These are phyloP conservation scores for Diadophis punctatus DNA, from an alignment of 2,113 vertebrate genomes.

Conservation along the genomic window DNA sequence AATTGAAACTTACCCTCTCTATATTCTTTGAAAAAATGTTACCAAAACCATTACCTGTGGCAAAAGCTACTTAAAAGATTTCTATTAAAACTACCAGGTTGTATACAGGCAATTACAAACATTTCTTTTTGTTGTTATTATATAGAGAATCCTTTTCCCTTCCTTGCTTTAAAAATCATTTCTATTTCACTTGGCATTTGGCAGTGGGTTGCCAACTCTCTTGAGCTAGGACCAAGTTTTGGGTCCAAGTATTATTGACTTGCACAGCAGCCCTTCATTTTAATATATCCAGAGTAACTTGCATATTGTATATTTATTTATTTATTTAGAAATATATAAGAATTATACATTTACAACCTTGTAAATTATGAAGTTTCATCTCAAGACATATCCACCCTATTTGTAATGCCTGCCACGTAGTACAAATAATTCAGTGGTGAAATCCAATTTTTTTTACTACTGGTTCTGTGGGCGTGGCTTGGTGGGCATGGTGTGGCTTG, in stretches of 20 bases:
- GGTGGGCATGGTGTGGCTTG: too few species aligned
- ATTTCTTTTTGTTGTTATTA: constrained; percentile 56
- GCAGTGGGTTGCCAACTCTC: constrained; percentile 31
- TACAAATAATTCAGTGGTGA: constrained; percentile 37
- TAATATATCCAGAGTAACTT: neutral
- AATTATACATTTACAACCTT: neutral
- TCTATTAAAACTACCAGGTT: constrained; percentile 58
- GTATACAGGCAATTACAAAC: constrained; percentile 53
- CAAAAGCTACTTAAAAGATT: constrained; percentile 54
- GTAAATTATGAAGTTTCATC: constrained; percentile 22
- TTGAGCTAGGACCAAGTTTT: constrained; percentile 36
- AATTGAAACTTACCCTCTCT: constrained; percentile 50
- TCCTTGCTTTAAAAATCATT: constrained; percentile 33
- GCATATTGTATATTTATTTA: neutral
- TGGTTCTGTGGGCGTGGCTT: too few species aligned
- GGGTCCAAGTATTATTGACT: constrained; percentile 31
- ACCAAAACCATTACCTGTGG: constrained; percentile 49
- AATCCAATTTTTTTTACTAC: too few species aligned
- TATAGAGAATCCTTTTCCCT: constrained; percentile 31
- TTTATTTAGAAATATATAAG: neutral
- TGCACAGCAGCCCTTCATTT: constrained; percentile 31
- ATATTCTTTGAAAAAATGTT: constrained; percentile 43
- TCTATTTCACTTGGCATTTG: constrained; percentile 47
- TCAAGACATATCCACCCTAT: neutral
- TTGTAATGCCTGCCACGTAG: constrained; percentile 39